Percentiles rank a stretch among this genome's conserved stretches.
Evolutionary conservation across 92 coral and sea anemone genomes (phyloP).

Genomic region (Umimayanthus chanpuru): DNA sequence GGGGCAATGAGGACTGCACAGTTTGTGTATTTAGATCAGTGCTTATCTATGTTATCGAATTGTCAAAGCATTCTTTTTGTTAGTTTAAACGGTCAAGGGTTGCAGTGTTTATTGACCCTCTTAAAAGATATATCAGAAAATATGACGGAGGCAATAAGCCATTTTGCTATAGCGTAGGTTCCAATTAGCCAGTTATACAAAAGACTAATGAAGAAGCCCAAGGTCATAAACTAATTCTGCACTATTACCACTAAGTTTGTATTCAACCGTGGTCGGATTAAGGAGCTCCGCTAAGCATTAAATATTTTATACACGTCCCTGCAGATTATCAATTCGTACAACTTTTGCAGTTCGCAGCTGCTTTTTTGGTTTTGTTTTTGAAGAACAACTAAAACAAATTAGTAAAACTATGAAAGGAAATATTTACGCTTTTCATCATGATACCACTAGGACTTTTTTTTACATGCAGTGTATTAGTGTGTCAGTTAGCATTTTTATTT

Average conservation of each 20-base stretch:
- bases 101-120: neutral
- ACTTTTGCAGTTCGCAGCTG: too few relatives aligned
- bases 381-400: too few relatives aligned
- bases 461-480: too few relatives aligned
- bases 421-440: too few relatives aligned
- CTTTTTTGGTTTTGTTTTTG: too few relatives aligned
- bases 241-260: neutral
- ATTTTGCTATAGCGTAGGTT: neutral
- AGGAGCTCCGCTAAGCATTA: neutral
- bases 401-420: too few relatives aligned
- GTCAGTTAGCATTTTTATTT: too few relatives aligned
- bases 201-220: neutral
- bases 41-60: neutral
- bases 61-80: neutral
- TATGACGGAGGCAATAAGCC: neutral
- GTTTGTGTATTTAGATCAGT: neutral
- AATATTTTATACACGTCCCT: neutral
- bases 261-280: neutral
- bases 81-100: neutral
- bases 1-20: neutral
- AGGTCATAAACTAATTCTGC: neutral
- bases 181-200: neutral
- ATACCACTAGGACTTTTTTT: too few relatives aligned
- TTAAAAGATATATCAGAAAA: neutral
- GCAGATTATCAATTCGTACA: neutral